Conservation (phyloP, 1,140 invertebrate genomes). For the Sweltsa coloradensis region DNA sequence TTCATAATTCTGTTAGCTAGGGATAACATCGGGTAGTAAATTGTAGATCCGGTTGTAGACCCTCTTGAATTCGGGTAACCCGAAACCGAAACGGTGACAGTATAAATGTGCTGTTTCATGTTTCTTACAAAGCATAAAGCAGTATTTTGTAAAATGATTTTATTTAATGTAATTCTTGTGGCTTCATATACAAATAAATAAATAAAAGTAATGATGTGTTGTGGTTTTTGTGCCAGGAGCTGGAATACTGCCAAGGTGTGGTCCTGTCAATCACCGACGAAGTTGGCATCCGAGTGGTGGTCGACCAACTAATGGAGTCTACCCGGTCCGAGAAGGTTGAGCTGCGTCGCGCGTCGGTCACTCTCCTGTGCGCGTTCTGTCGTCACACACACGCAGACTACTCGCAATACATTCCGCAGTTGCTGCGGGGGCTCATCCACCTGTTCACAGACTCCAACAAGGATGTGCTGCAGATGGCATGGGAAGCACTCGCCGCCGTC, state of each 20-base stretch:
- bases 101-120: too few relatives aligned
- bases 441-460: slow-evolving; percentile 72
- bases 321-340: slow-evolving; percentile 46
- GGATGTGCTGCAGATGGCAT: slow-evolving; percentile 70
- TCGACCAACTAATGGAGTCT: slow-evolving; percentile 80
- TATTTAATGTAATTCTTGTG: too few relatives aligned
- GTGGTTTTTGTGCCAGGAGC: slow-evolving; percentile 38
- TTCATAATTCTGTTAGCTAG: too few relatives aligned
- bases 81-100: too few relatives aligned
- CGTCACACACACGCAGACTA: slow-evolving; percentile 78
- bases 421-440: slow-evolving; percentile 76
- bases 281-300: slow-evolving; percentile 71
- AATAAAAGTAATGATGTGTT: too few relatives aligned
- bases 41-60: too few relatives aligned
- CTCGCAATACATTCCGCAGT: slow-evolving; percentile 71
- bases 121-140: too few relatives aligned
- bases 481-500: slow-evolving; percentile 83
- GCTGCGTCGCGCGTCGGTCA: slow-evolving; percentile 62
- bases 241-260: slow-evolving; percentile 90
- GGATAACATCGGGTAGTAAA: too few relatives aligned
- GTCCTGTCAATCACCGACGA: slow-evolving; percentile 83
- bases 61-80: too few relatives aligned
- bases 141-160: too few relatives aligned
- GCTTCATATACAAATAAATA: too few relatives aligned
- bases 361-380: slow-evolving; percentile 82